Evolutionary conservation across 1,140 invertebrate genomes (phyloP), one percentile per base, ranked within the genome.

Genomic region (Pteromalus puparum): DNA sequence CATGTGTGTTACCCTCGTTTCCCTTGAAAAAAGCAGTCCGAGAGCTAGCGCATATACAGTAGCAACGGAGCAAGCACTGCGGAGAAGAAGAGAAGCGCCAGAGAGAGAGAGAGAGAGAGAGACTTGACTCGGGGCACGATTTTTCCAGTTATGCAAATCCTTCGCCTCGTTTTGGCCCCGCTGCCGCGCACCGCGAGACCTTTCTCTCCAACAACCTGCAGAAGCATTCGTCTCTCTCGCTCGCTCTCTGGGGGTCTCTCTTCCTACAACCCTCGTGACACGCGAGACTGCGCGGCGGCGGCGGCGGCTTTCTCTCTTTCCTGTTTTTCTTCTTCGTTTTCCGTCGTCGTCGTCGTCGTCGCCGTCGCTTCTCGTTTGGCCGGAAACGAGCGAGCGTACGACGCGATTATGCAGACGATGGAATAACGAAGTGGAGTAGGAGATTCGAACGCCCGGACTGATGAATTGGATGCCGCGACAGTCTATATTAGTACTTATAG

Each of bases 141-240:
- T 84, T 79, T 84, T 79, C 46, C 68, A 72, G 68, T 84, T 84
- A 74, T 84, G 68, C 48, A 84, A 79, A 84, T 84, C 26, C 67
- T 34, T 21, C 38, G 38, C 72, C 34, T 74, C 81, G 30, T 75
- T 82, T 73, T n/a, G 28, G 15, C 24, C 28, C 48, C 48, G 13
- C 28, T 10, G 38, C 38, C 38, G 38, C 7, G 38, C 48, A 61
- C 53, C 21, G 21, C 18, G 18, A 61, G 30, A 76, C 46, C 68
- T 61, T 82, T 74, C 24, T 81, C 61, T 73, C 38, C 3, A 38
- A 24, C 68, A 61, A 21, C 42, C 3, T n/a, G 15, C 38, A 38
- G 38, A 42, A 42, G 38, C 38, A 42, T 42, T 42, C 38, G n/a
- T 28, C n/a, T 67, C 53, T 46, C 34, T 24, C 28, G 18, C 34